Conservation (phyloP, 2,888 invertebrate genomes). For the Ormyrus nitidulus region DNA sequence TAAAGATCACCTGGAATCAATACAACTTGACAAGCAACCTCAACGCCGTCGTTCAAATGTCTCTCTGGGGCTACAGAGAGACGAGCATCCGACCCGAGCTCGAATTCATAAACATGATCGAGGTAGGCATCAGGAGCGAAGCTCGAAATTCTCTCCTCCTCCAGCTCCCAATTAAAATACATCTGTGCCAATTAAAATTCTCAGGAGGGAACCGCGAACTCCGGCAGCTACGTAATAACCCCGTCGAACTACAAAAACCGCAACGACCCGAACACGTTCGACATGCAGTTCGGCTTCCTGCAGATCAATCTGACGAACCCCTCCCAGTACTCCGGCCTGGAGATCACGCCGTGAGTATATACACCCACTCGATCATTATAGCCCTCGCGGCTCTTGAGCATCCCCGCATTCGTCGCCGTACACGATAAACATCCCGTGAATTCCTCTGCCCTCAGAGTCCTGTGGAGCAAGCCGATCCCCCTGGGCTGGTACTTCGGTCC, state of each 20-base stretch:
- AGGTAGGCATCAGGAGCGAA: constrained; percentile 71
- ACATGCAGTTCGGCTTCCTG: constrained; percentile 90
- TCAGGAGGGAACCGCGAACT: constrained; percentile 77
- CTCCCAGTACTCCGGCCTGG: constrained; percentile 80
- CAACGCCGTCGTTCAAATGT: constrained; percentile 86
- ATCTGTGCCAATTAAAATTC: neutral
- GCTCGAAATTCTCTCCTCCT: too few species aligned
- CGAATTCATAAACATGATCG: constrained; percentile 87
- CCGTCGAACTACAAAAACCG: constrained; percentile 84
- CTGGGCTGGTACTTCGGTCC: constrained; percentile 94
- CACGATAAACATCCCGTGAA: neutral
- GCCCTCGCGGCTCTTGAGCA: neutral
- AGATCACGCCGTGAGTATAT: constrained; percentile 84
- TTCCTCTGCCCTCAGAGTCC: constrained; percentile 73
- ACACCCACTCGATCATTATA: too few species aligned
- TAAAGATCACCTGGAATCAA: constrained; percentile 89
- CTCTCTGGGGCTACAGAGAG: constrained; percentile 93
- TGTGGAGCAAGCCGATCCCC: constrained; percentile 95
- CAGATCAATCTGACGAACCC: constrained; percentile 92
- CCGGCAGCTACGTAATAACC: constrained; percentile 84
- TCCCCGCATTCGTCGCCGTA: neutral
- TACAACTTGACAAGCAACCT: constrained; percentile 89
- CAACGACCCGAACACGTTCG: constrained; percentile 82
- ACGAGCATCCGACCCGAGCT: constrained; percentile 88
- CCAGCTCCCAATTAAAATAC: neutral